Evolutionary conservation across 1,140 invertebrate genomes (phyloP), one percentile per base, ranked within the genome.

Genomic region (Cotesia glomerata): DNA sequence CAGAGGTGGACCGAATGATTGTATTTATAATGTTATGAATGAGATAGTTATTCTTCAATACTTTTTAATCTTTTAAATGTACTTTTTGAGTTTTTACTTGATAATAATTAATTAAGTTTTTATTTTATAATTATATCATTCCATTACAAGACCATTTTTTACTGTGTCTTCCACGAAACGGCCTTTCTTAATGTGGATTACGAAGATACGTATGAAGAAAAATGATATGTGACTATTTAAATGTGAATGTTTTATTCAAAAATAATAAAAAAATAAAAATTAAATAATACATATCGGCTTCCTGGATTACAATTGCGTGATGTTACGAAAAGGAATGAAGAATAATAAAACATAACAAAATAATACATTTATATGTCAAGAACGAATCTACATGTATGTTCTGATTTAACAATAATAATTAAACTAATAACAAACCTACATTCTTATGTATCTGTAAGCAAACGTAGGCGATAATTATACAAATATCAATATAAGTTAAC

Each of bases 121-220:
- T 51, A 34, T 74, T 74, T 68, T 35, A 66, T 18, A 62, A 52
- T 45, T 61, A 71, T 45, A 73, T 71, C 64, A 71, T 75, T 73
- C 72, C 69, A 75, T 75, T 75, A 73, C 74, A 75, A 75, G 74
- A 75, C 74, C 74, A 75, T 75, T 75, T 75, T 73, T 75, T 75
- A 75, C 74, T 75, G 74, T 75, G 74, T 75, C 74, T 75, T 75
- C 74, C 74, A 75, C 74, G 71, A 73, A 75, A 75, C 74, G 74
- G 74, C 74, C 74, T 75, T 75, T 75, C 74, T 75, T 75, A 73
- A 75, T 73, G 74, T 75, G 74, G 74, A 75, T 72, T 75, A 75
- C 69, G 71, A 75, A 71, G 68, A 75, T 59, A 68, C 70, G 74
- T 73, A 67, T 75, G 71, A 56, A 14, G 62, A 68, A 49, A 52